Evolutionary conservation across 2,113 vertebrate species (phyloP), one percentile per base, ranked within the genome.

Genomic region (Pogona vitticeps): DNA sequence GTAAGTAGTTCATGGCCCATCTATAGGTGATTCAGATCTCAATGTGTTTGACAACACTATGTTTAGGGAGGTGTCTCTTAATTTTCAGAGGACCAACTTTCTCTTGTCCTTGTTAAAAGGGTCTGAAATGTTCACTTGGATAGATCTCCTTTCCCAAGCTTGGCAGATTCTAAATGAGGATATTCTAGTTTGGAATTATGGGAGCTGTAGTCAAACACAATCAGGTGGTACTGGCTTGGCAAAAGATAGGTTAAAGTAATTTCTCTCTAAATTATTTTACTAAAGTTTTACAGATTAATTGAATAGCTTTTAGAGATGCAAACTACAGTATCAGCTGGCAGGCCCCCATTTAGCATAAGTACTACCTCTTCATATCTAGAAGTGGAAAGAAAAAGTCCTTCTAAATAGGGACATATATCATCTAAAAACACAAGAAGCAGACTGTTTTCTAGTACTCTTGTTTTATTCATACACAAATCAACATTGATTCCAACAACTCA

Each of bases 1-100:
- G 59, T 46, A 75, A 77, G 76, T 36, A 61, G 80, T n/a, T 63
- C 58, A 61, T 0, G 31, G 2, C 42, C 71, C 59, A 75, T 28
- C 59, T 28, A 3, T 63, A 6, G 0, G 2, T 75, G 31, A 56
- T 40, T 73, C 68, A 86, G 40, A 40, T 21, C n/a, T 31, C 59
- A 59, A 79, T 71, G 56, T 86, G 68, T 80, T 46, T 46, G 77
- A 80, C 52, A 63, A 46, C 21, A 33, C 63, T 80, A 36, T 80
- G 38, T 40, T 26, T 78, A 2, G 2, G n/a, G n/a, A n/a, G n/a
- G n/a, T 59, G n/a, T 36, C 17, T 31, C 21, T 72, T 38, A 59
- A 26, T 80, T 68, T 38, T 31, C 38, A 38, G 61, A 26, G 38
- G 36, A 68, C 14, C 42, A 73, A 4, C 20, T 38, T 18, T 71